Base-by-base conservation (phyloP, 2,797 vertebrate species). In the Falco rusticolus region DNA sequence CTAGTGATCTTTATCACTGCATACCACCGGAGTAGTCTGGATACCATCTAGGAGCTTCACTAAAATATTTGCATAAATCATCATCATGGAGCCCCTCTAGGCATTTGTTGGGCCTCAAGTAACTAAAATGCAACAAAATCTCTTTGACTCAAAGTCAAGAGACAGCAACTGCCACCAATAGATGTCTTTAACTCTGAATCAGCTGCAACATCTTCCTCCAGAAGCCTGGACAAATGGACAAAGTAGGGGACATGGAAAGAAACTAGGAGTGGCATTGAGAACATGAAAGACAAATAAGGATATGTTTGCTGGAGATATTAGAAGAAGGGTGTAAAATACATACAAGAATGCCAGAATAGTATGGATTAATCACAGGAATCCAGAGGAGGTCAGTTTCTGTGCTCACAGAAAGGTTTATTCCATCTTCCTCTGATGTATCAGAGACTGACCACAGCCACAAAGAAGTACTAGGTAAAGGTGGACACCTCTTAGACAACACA, bases 1-100 rank as follows among this genome's bases (percentile, higher is more conserved):
- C 71, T 77, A 60, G 48, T 2, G 7, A 89, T 95, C 84, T 95
- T 94, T 85, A 85, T 85, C 60, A 71, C 33, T 85, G 34, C 78
- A 85, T 89, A 92, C 78, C 84, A 93, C 71, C 87, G 78, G 45
- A 85, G 60, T 39, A 85, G 71, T 34, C 76, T 80, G 57, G 88
- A 93, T 89, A 87, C 29, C 14, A 89, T 78, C 57, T 85, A 78
- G 24, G 33, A 85, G 57, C 39, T 81, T 87, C 84, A 92, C 69
- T 80, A n/a, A 96, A 94, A 16, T 87, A 96, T 94, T 91, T 89
- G 74, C 80, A 87, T 86, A 91, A 91, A 91, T 96, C 87, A 92
- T 83, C 57, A 60, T 56, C 56, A 15, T 19, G 34, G 64, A 94
- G 37, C 18, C 76, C 75, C 87, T 94, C 41, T 28, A 81, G 95